Percentiles rank a stretch among this genome's conserved stretches.
These are phyloP conservation scores for Pelmatolapia mariae DNA, from an alignment of 2,113 vertebrate species.

Conservation along the genomic window DNA sequence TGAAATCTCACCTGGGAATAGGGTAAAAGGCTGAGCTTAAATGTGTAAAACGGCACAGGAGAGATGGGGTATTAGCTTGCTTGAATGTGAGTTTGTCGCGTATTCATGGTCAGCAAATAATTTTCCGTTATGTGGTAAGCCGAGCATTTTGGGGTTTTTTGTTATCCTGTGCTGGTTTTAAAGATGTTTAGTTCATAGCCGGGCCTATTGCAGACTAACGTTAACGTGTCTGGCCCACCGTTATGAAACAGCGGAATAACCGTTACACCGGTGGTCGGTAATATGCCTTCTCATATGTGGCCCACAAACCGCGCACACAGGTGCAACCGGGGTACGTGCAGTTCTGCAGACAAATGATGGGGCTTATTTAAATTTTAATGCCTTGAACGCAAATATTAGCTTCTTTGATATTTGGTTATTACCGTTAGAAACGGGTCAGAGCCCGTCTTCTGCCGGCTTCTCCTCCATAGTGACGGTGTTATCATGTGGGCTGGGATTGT, in stretches of 20 bases:
- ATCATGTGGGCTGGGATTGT: background rate
- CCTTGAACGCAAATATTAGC: background rate
- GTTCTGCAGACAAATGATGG: background rate
- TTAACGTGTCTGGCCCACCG: background rate
- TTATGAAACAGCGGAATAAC: background rate
- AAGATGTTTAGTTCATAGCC: background rate
- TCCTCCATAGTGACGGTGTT: background rate
- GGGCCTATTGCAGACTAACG: background rate
- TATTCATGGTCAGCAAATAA: background rate
- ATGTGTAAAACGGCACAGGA: background rate
- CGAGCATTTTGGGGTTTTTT: background rate
- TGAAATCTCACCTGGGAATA: background rate
- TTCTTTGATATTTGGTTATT: background rate
- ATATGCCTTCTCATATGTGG: background rate
- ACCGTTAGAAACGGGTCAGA: background rate
- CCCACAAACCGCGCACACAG: background rate
- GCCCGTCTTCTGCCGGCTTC: background rate
- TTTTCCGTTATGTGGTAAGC: slow-evolving; percentile 51
- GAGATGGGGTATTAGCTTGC: background rate
- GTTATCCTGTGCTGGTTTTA: background rate
- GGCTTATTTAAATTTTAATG: background rate
- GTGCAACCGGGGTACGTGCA: background rate
- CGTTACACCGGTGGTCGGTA: background rate
- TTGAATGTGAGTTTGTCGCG: background rate
- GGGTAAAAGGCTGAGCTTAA: background rate